Conservation (phyloP, 2,888 invertebrate species). For the Tromatobia lineatoria region DNA sequence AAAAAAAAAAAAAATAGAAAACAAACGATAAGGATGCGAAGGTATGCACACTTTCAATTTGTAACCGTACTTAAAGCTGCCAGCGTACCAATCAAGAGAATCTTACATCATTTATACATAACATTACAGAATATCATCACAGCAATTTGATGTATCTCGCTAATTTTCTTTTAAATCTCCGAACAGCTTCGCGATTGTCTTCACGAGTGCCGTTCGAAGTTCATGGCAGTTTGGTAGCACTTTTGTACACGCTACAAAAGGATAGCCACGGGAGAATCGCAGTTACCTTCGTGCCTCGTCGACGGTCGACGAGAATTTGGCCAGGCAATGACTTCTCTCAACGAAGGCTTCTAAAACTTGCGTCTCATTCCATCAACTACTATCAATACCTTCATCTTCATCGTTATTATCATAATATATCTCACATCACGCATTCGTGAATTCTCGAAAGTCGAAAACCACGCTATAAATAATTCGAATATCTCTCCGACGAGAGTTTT, state of each 20-base stretch:
- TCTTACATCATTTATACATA: slow-evolving; percentile 73
- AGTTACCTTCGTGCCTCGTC: not conserved
- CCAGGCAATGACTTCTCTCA: not conserved
- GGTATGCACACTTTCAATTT: slow-evolving; percentile 52
- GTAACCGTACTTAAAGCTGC: slow-evolving; percentile 68
- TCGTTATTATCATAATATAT: slow-evolving; percentile 75
- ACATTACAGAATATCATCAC: slow-evolving; percentile 79
- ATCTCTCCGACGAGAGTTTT: slow-evolving; percentile 70
- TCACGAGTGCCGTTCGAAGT: not conserved
- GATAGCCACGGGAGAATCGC: slow-evolving; percentile 7
- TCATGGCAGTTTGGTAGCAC: slow-evolving; percentile 76
- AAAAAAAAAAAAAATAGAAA: slow-evolving; percentile 28
- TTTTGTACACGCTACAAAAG: slow-evolving; percentile 74
- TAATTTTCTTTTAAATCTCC: slow-evolving; percentile 58
- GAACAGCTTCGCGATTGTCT: not conserved
- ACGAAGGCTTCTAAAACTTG: slow-evolving; percentile 20
- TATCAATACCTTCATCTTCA: slow-evolving; percentile 28
- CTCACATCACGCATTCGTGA: slow-evolving; percentile 55
- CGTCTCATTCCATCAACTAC: not conserved
- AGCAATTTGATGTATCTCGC: slow-evolving; percentile 80
- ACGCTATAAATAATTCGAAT: slow-evolving; percentile 49
- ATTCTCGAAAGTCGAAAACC: slow-evolving; percentile 25
- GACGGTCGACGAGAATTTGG: not conserved
- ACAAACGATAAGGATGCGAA: slow-evolving; percentile 56
- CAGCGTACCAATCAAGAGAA: slow-evolving; percentile 66